A percentile compares a stretch with the other conserved stretches of the same genome.
These are phyloP conservation scores for Sarcophaga bullata DNA, from an alignment of 1,140 invertebrate species.

Conservation along the genomic window DNA sequence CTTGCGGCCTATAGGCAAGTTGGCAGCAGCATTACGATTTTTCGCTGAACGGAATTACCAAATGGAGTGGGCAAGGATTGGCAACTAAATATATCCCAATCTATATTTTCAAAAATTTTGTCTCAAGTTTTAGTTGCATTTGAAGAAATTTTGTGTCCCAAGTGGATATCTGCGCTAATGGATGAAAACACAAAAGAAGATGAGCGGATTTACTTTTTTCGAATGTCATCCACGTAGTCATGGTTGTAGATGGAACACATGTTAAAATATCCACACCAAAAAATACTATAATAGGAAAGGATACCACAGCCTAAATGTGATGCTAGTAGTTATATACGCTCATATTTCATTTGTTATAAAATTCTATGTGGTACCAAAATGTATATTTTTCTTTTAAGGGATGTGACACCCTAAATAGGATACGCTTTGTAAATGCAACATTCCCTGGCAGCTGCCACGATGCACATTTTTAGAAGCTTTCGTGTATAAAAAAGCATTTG, in stretches of 20 bases:
- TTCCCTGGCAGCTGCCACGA: neutral
- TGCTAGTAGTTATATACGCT: neutral
- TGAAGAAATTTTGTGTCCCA: too few species aligned
- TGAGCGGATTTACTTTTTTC: neutral
- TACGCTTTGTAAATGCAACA: neutral
- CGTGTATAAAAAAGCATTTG: neutral
- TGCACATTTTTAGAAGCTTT: neutral
- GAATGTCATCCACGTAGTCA: neutral
- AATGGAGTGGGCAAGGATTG: neutral
- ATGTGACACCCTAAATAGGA: neutral
- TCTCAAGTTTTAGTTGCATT: neutral
- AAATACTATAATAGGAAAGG: neutral
- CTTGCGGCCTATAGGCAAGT: neutral
- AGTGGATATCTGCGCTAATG: too few species aligned
- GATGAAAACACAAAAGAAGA: too few species aligned
- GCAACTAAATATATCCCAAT: neutral
- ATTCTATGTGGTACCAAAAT: neutral
- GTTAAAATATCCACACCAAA: neutral
- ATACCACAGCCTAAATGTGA: too few species aligned
- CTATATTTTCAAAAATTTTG: neutral
- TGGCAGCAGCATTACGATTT: neutral
- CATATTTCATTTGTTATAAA: neutral
- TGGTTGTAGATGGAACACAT: constrained; percentile 16
- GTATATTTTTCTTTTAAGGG: neutral
- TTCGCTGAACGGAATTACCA: neutral